phyloP scores from a whole-genome alignment of 1,140 invertebrate species.

The Chrysomallon squamiferum region DNA sequence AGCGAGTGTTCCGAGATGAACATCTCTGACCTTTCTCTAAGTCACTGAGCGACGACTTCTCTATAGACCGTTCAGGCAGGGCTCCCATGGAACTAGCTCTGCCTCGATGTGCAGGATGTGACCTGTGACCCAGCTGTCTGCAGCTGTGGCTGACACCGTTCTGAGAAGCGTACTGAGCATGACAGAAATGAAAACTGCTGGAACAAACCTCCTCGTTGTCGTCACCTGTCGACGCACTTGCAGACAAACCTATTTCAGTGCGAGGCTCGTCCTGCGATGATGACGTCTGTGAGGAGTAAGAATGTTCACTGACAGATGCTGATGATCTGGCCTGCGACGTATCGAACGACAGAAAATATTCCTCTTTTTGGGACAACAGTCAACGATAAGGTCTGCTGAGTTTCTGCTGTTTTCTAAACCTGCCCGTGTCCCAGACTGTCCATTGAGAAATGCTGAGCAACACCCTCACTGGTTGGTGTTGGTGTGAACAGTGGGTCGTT shows the following conservation, averaged over 20 bases:
- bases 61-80: constrained; percentile 22
- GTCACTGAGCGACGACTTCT: constrained; percentile 11
- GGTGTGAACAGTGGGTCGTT: constrained; percentile 56
- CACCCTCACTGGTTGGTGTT: constrained; percentile 35
- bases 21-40: neutral
- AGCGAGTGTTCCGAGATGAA: neutral
- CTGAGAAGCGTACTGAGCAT: constrained; percentile 16
- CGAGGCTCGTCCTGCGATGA: constrained; percentile 22
- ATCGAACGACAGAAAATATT: constrained; percentile 55
- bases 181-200: constrained; percentile 54
- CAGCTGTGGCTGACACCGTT: constrained; percentile 19
- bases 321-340: constrained; percentile 27
- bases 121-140: neutral
- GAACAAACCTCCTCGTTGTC: constrained; percentile 47
- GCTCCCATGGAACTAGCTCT: constrained; percentile 10
- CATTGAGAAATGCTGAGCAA: constrained; percentile 7
- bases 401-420: constrained; percentile 31
- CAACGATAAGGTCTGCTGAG: constrained; percentile 39
- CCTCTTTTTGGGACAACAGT: constrained; percentile 54
- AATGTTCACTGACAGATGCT: constrained; percentile 44
- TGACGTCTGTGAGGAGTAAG: constrained; percentile 40
- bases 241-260: constrained; percentile 1
- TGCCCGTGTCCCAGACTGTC: constrained; percentile 16
- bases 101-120: constrained; percentile 15
- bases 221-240: constrained; percentile 25